Percentiles rank a stretch among this genome's conserved stretches.
These are phyloP conservation scores for Podabrus alpinus DNA, from an alignment of 2,888 invertebrate genomes.

Conservation along the genomic window DNA sequence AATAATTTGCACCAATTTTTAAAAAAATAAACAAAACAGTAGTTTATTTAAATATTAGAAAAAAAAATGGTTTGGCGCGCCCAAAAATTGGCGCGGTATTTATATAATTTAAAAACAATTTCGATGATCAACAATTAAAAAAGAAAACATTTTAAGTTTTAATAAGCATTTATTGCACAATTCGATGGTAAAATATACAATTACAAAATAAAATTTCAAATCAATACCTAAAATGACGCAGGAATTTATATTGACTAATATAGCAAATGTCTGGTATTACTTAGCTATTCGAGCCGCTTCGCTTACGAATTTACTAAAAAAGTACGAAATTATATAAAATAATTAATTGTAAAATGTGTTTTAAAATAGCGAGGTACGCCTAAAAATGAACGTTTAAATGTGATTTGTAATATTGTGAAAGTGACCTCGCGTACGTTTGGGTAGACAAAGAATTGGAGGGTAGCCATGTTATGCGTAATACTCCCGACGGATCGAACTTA, in stretches of 20 bases:
- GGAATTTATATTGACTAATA: slow-evolving; percentile 34
- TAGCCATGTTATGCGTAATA: slow-evolving; percentile 59
- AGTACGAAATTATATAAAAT: slow-evolving; percentile 7
- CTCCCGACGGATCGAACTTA: slow-evolving; percentile 58
- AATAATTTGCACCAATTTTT: not conserved
- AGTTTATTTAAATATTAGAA: not conserved
- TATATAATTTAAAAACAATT: not conserved
- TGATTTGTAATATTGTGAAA: not conserved
- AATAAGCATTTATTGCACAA: not conserved
- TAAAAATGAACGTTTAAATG: not conserved
- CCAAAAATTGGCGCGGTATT: slow-evolving; percentile 1
- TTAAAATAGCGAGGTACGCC: not conserved
- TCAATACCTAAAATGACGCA: slow-evolving; percentile 27
- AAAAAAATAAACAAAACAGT: slow-evolving; percentile 2
- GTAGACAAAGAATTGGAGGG: slow-evolving; percentile 26
- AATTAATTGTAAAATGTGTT: not conserved
- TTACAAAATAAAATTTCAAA: slow-evolving; percentile 9
- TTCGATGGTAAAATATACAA: not conserved
- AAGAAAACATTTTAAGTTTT: not conserved
- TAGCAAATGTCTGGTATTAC: slow-evolving; percentile 20
- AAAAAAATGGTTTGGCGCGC: slow-evolving; percentile 24
- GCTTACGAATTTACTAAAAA: slow-evolving; percentile 10
- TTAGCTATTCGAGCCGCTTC: slow-evolving; percentile 28
- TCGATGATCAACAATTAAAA: not conserved
- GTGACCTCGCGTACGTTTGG: slow-evolving; percentile 16